phyloP scores from a whole-genome alignment of 2,113 vertebrate species.

The Corythaeola cristata region DNA sequence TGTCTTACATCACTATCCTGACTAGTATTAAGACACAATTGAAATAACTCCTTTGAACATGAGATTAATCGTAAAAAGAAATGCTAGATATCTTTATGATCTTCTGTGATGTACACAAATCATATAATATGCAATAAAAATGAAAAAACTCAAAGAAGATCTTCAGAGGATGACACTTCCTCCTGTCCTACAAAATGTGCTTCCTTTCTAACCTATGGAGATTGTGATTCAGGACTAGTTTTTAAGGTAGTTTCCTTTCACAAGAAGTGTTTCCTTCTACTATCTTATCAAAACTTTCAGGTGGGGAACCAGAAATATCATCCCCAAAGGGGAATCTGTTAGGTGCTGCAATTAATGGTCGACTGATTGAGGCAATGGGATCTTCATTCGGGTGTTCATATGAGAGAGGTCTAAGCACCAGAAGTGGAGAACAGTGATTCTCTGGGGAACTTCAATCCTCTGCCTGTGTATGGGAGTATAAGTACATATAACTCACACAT shows the following conservation, averaged over 20 bases:
- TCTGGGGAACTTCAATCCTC: not conserved
- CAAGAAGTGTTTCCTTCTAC: not conserved
- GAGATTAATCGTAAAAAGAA: not conserved
- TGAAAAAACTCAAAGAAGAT: not conserved
- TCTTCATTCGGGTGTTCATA: not conserved
- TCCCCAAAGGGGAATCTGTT: not conserved
- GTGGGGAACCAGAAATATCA: not conserved
- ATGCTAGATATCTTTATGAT: not conserved
- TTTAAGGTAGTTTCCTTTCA: not conserved
- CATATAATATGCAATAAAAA: not conserved
- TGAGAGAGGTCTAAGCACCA: not conserved
- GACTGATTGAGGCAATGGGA: rapidly evolving
- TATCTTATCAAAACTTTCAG: not conserved
- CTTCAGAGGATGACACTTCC: not conserved
- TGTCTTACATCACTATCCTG: not conserved
- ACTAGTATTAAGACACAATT: not conserved
- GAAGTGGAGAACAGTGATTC: not conserved
- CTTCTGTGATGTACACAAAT: not conserved
- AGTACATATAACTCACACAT: not conserved
- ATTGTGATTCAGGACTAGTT: not conserved
- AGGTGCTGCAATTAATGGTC: not conserved
- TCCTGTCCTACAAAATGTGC: not conserved
- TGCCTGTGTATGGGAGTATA: not conserved
- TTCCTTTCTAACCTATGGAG: not conserved
- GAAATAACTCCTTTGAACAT: not conserved